A percentile compares a stretch with the other conserved stretches of the same genome.
Conservation (phyloP, 2,797 vertebrate species). For the Hozukius guyotensis region DNA sequence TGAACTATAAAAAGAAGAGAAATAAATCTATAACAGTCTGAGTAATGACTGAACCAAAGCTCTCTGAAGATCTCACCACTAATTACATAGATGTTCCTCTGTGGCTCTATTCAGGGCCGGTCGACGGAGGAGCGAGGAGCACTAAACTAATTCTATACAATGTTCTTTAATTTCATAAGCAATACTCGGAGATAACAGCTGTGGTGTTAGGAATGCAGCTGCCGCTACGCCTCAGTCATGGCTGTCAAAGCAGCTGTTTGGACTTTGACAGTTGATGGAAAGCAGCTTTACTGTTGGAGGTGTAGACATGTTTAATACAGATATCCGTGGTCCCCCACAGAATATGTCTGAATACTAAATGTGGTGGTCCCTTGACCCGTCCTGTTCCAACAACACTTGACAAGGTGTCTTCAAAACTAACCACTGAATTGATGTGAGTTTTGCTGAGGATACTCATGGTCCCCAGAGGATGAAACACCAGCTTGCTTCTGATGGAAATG, state of each 20-base stretch:
- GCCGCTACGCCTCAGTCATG: not conserved
- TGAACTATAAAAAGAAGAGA: slow-evolving; percentile 20
- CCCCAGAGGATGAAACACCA: not conserved
- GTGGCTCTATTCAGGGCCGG: not conserved
- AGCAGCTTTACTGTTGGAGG: not conserved
- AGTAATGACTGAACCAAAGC: slow-evolving; percentile 5
- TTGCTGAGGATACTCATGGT: not conserved
- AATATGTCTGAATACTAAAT: not conserved
- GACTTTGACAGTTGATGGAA: not conserved
- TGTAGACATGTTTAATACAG: not conserved
- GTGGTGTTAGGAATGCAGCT: not conserved
- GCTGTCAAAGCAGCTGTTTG: slow-evolving; percentile 10
- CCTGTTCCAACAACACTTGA: not conserved
- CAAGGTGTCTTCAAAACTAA: not conserved
- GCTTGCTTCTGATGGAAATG: not conserved
- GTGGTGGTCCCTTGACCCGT: not conserved
- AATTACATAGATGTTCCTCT: not conserved
- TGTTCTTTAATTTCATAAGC: not conserved
- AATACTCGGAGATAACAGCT: not conserved
- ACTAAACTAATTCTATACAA: not conserved
- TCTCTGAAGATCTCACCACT: not conserved
- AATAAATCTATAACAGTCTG: slow-evolving; percentile 10
- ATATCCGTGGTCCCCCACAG: not conserved
- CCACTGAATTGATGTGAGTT: not conserved
- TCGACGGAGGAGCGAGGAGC: no score